These are phyloP conservation scores for Hydropsyche betteni DNA, from an alignment of 2,888 invertebrate species.

Conservation along the genomic window DNA sequence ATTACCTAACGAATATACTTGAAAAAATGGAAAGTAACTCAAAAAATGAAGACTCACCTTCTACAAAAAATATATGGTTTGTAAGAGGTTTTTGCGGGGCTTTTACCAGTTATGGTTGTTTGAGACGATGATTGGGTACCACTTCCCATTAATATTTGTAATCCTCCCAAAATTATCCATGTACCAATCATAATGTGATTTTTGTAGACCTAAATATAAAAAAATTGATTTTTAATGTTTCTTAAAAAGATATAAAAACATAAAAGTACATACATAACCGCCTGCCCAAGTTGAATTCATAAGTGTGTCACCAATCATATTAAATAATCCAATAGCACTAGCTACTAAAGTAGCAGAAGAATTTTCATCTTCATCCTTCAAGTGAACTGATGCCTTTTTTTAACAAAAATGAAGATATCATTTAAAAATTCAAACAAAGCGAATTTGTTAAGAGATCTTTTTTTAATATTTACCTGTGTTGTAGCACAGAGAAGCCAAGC, in stretches of 20 bases:
- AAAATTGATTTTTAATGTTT: not conserved
- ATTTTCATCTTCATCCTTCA: constrained; percentile 81
- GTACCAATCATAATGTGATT: constrained; percentile 89
- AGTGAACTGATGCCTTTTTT: constrained; percentile 61
- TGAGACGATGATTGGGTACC: constrained; percentile 58
- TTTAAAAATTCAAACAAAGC: not conserved
- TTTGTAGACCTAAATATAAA: constrained; percentile 74
- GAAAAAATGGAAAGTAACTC: constrained; percentile 28
- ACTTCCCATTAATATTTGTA: constrained; percentile 79
- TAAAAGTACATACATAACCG: constrained; percentile 73
- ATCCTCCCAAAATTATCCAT: constrained; percentile 87
- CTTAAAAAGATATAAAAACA: constrained; percentile 36
- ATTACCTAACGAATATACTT: not conserved
- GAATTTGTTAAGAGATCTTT: not conserved
- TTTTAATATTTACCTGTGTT: constrained; percentile 64
- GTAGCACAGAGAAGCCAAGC: constrained; percentile 85
- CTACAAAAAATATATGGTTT: constrained; percentile 20
- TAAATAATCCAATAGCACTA: constrained; percentile 87
- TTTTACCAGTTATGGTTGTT: constrained; percentile 57
- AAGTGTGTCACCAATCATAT: constrained; percentile 80
- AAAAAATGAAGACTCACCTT: constrained; percentile 21
- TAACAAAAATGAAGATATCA: not conserved
- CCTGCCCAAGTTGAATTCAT: constrained; percentile 87
- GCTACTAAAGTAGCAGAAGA: constrained; percentile 86
- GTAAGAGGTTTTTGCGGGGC: constrained; percentile 59